phyloP scores from a whole-genome alignment of 1,140 invertebrate species.

The Caerostris extrusa region DNA sequence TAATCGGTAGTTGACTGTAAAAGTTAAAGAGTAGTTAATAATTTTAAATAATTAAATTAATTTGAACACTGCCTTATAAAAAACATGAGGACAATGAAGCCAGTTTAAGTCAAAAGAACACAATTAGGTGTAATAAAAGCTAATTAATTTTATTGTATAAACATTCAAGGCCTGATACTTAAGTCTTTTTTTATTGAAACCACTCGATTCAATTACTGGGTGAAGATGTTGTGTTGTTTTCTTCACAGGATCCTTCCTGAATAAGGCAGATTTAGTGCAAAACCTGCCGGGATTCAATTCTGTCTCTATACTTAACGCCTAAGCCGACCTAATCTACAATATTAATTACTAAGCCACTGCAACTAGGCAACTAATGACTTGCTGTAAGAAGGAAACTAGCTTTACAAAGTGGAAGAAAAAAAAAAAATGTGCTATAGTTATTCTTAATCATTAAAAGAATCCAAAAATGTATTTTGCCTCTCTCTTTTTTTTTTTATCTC shows the following conservation, averaged over 20 bases:
- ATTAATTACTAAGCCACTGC: conserved; percentile 41
- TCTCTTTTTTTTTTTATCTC: background rate
- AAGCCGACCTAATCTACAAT: background rate
- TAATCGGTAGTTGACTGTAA: no score
- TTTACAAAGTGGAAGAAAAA: background rate
- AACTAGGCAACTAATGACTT: background rate
- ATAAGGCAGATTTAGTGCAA: background rate
- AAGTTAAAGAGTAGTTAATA: no score
- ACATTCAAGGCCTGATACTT: background rate
- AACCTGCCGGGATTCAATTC: background rate
- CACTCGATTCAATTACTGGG: background rate
- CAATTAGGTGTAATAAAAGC: no score
- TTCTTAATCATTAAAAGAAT: conserved; percentile 45
- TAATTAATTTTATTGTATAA: no score
- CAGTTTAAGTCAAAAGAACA: no score
- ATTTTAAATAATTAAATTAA: no score
- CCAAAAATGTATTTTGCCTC: background rate
- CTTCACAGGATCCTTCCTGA: no score
- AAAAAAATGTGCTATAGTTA: background rate
- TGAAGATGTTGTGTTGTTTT: no score
- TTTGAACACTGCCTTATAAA: no score
- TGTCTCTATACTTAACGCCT: background rate
- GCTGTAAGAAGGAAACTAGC: background rate
- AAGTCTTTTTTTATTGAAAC: background rate
- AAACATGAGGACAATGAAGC: no score